A percentile compares a stretch with the other conserved stretches of the same genome.
These are phyloP conservation scores for Spheniscus mendiculus DNA, from an alignment of 2,113 vertebrate species.

Conservation along the genomic window DNA sequence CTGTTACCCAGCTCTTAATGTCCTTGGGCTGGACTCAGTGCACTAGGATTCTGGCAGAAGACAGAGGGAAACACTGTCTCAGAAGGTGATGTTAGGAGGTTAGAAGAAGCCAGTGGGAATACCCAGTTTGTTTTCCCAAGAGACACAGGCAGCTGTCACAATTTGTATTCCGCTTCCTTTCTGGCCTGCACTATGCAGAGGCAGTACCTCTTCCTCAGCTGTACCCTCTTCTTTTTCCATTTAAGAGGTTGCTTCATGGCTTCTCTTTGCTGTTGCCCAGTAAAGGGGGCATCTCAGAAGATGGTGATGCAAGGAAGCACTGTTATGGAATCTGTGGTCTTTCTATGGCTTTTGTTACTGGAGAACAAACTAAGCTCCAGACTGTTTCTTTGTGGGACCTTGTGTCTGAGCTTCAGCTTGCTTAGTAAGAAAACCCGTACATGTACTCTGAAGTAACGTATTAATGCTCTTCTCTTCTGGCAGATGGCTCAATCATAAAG, in stretches of 20 bases:
- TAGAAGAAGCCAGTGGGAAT: background rate
- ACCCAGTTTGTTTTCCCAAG: background rate
- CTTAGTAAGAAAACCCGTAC: background rate
- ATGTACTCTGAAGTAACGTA: background rate
- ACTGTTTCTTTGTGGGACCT: background rate
- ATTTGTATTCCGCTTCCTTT: background rate
- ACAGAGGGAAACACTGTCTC: background rate
- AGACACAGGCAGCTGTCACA: background rate
- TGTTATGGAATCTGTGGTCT: background rate
- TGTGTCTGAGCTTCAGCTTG: background rate
- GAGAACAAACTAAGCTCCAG: background rate
- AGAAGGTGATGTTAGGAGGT: background rate
- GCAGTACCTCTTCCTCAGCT: background rate
- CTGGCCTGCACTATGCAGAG: background rate
- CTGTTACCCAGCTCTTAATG: background rate
- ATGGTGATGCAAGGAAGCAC: background rate
- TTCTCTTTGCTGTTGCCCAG: background rate
- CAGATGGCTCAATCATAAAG: constrained; percentile 97
- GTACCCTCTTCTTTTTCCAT: background rate
- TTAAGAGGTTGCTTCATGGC: background rate
- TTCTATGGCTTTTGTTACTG: background rate
- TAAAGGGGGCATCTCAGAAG: background rate
- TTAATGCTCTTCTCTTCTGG: constrained; percentile 22
- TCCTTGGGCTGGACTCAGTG: background rate
- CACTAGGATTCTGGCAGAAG: background rate